These are phyloP conservation scores for Polyommatus iphigenia DNA, from an alignment of 2,888 invertebrate species.

Conservation along the genomic window DNA sequence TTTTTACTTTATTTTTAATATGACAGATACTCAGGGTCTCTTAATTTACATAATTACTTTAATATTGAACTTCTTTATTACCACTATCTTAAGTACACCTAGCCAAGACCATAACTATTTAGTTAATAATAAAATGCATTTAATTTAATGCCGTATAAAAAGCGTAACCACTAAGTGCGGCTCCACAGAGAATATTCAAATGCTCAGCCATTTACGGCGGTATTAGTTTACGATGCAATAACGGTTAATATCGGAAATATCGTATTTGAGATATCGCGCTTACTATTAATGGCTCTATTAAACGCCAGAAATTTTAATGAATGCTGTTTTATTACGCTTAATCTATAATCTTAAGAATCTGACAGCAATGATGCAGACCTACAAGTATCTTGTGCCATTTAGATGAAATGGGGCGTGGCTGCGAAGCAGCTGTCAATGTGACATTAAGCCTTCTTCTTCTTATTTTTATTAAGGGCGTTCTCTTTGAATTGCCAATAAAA, in stretches of 20 bases:
- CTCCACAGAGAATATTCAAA: constrained; percentile 52
- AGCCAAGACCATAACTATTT: background rate
- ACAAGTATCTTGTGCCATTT: background rate
- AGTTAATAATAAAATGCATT: constrained; percentile 13
- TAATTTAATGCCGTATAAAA: constrained; percentile 20
- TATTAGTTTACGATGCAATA: constrained; percentile 48
- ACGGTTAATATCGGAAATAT: constrained; percentile 33
- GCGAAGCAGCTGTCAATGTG: too few species aligned
- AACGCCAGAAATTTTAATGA: constrained; percentile 11
- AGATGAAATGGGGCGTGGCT: too few species aligned
- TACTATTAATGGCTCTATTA: constrained; percentile 27
- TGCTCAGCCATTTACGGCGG: constrained; percentile 53
- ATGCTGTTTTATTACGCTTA: background rate
- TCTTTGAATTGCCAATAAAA: too few species aligned
- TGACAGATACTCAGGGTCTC: too few species aligned
- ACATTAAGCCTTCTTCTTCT: background rate
- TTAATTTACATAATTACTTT: too few species aligned
- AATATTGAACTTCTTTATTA: too few species aligned
- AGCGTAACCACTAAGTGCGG: constrained; percentile 33
- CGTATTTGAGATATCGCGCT: constrained; percentile 30
- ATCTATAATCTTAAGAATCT: background rate
- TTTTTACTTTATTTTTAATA: too few species aligned
- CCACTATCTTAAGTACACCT: background rate
- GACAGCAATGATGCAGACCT: background rate
- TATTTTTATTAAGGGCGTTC: background rate